Evolutionary conservation across 2,113 vertebrate genomes (phyloP), one percentile per base, ranked within the genome.

Genomic region (Pitta sordida): DNA sequence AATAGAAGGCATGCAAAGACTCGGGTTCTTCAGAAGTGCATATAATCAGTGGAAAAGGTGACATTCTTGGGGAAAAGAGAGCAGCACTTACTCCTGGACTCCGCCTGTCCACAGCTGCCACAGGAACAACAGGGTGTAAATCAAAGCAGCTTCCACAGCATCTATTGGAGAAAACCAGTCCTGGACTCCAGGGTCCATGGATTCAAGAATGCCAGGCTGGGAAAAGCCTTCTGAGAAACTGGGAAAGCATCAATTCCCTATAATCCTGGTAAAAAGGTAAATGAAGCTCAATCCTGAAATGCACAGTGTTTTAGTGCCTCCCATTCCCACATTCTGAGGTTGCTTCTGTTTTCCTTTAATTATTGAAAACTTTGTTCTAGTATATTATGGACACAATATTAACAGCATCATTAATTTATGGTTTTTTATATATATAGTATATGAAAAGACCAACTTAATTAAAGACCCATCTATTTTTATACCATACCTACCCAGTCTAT

Each of bases 181-280:
- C 26, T 48, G 64, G 27, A 55, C 21, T 58, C 62, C 41, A 64
- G 44, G 41, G 37, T 65, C 36, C 62, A 7, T 17, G 62, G 62
- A 51, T 44, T 22, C 52, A 60, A 60, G 41, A 65, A 32, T 10
- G 29, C 26, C 6, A 2, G 71, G 39, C 83, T 88, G 53, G 29
- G 73, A 95, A 88, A 90, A 74, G 55, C 51, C 23, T 65, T 30
- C 46, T 27, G 26, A 43, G 64, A 55, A 58, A 69, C 48, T 22
- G 34, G 70, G 68, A 86, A 88, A 77, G 82, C 34, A 90, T 49
- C 79, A 9, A 32, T 91, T 86, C 67, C 89, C 48, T 84, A 26
- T 70, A 88, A 63, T 81, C 89, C 80, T 58, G 64, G 88, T 86
- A 70, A n/a, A 83, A 83, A 77, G 51, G 55, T 62, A 91, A 77